phyloP scores from a whole-genome alignment of 2,797 vertebrate species.

The Sebastes iracundus region DNA sequence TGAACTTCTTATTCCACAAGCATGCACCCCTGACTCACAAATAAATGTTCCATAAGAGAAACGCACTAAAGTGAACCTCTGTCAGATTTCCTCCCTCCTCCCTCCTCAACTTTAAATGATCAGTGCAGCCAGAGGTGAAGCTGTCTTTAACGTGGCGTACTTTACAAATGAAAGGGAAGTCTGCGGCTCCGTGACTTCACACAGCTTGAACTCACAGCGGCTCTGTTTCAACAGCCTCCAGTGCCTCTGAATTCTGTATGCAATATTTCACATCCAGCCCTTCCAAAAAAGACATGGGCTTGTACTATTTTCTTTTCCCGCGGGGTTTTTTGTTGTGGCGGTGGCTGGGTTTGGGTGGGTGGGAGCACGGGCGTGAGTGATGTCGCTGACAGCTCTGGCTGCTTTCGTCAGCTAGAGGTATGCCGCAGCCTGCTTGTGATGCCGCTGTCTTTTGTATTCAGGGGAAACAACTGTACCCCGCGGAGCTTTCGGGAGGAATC shows the following conservation, averaged over 20 bases:
- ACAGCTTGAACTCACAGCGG: conserved; percentile 73
- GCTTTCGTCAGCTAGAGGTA: conserved; percentile 80
- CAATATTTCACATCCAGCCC: conserved; percentile 77
- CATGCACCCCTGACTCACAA: conserved; percentile 9
- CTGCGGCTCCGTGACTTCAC: conserved; percentile 62
- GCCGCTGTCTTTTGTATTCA: conserved; percentile 81
- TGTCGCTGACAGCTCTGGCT: conserved; percentile 81
- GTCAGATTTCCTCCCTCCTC: not conserved
- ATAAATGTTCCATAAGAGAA: not conserved
- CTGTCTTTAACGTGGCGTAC: conserved; percentile 80
- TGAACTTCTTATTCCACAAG: conserved; percentile 49
- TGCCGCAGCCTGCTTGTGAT: conserved; percentile 74
- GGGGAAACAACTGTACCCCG: conserved; percentile 76
- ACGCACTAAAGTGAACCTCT: not conserved
- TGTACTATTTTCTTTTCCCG: conserved; percentile 77
- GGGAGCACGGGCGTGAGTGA: conserved; percentile 77
- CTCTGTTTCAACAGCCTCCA: conserved; percentile 81
- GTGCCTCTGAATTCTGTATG: conserved; percentile 69
- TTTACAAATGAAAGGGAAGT: conserved; percentile 80
- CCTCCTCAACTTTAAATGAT: conserved; percentile 57
- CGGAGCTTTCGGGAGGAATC: conserved; percentile 74
- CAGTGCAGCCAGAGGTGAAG: conserved; percentile 79
- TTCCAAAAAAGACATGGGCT: conserved; percentile 63
- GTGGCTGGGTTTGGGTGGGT: conserved; percentile 57
- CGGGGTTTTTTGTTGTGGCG: conserved; percentile 69